Evolutionary conservation across 2,888 invertebrate genomes (phyloP), one percentile per base, ranked within the genome.

Genomic region (Coremacera marginata): DNA sequence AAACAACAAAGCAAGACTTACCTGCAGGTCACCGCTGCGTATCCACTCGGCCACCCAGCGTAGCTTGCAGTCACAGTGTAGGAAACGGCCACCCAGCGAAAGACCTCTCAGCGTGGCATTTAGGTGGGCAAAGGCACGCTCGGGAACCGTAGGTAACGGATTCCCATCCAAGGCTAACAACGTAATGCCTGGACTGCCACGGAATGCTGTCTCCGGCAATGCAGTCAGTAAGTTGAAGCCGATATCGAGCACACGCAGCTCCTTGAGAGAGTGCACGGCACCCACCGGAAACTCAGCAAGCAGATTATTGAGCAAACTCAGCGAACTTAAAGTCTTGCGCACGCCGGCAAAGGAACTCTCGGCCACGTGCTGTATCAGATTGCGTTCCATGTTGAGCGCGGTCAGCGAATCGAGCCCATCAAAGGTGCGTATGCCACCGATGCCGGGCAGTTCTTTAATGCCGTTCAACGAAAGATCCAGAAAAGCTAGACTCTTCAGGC

Each of bases 31-130:
- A 16, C 94, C 94, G 81, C 94, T 94, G 73, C 94, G 92, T 82
- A 97, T 96, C 97, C 97, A 97, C 86, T 96, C 94, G 78, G 95
- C 94, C 78, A 97, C 94, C 97, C 97, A 97, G 9, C 94, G 92
- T 68, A 97, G 89, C 77, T 94, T 93, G 88, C 97, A 97, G 87
- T 97, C 97, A 86, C 97, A 97, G 82, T 94, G 94, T 44, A 97
- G 90, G 87, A 96, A 96, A 79, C 96, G 91, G 5, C 97, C 97
- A 9, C 97, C 97, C 14, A 97, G 90, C 84, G 96, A 96, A 14
- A 97, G 90, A 0, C 97, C 97, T 49, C 96, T 91, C 44, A 97
- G 91, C 0, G 96, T 95, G 81, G 93, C 92, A 88, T 96, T 96
- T 57, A 97, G 90, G 85, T 95, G 94, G 7, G 91, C 90, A 80